Evolutionary conservation across 1,140 invertebrate genomes (phyloP).

Genomic region (Helicorthomorpha holstii): DNA sequence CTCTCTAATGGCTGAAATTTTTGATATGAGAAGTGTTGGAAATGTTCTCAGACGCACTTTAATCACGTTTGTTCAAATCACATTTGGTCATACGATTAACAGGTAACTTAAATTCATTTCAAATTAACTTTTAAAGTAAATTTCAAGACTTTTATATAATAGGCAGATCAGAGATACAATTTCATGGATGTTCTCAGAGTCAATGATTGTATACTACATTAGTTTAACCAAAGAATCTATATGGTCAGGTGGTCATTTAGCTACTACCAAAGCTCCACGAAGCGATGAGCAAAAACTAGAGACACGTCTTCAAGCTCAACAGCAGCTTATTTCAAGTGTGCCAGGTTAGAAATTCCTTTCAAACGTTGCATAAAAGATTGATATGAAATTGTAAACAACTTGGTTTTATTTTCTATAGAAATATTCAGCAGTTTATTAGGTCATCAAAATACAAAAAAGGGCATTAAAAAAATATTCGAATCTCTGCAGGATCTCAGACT

Average conservation of each 20-base stretch:
- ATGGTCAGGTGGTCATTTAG: slow-evolving; percentile 64
- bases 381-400: neutral
- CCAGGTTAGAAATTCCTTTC: slow-evolving; percentile 12
- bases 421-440: slow-evolving; percentile 66
- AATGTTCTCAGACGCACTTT: slow-evolving; percentile 68
- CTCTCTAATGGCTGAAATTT: slow-evolving; percentile 65
- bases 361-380: neutral
- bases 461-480: slow-evolving; percentile 71
- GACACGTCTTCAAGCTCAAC: slow-evolving; percentile 26
- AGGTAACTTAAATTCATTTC: slow-evolving; percentile 30
- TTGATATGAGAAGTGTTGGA: slow-evolving; percentile 72
- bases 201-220: slow-evolving; percentile 76
- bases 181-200: slow-evolving; percentile 68
- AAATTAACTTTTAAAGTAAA: slow-evolving; percentile 1
- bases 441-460: slow-evolving; percentile 59
- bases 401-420: slow-evolving; percentile 27
- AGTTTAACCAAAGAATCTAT: slow-evolving; percentile 64
- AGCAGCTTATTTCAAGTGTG: slow-evolving; percentile 24
- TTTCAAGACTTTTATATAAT: slow-evolving; percentile 13
- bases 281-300: slow-evolving; percentile 49
- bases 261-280: slow-evolving; percentile 31
- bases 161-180: slow-evolving; percentile 77
- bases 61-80: slow-evolving; percentile 81
- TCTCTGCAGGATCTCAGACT: slow-evolving; percentile 64
- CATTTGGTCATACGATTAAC: slow-evolving; percentile 77